Evolutionary conservation across 2,888 invertebrate genomes (phyloP).

Genomic region (Matsumyia berberina): DNA sequence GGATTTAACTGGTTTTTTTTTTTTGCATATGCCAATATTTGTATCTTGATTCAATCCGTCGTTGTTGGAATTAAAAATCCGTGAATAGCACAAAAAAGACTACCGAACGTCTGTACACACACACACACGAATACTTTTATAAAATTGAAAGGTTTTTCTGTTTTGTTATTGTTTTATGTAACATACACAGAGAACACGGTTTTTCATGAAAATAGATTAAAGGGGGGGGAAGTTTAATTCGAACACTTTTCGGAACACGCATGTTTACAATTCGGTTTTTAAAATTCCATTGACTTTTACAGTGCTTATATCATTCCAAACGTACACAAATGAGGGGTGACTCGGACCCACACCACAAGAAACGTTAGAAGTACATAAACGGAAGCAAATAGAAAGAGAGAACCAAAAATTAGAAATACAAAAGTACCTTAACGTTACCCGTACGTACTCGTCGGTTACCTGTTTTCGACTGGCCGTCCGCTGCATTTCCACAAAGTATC

Average conservation of each 20-base stretch:
- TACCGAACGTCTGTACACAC: conserved; percentile 7
- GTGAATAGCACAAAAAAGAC: conserved; percentile 2
- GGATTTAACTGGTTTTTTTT: conserved; percentile 10
- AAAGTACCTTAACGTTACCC: conserved; percentile 71
- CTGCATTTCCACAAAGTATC: conserved; percentile 66
- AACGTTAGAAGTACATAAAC: conserved; percentile 47
- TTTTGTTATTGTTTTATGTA: conserved; percentile 49
- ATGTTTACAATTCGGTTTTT: conserved; percentile 51
- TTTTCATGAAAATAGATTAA: conserved; percentile 17
- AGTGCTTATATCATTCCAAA: conserved; percentile 59
- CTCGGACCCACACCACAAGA: conserved; percentile 50
- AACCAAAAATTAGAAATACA: conserved; percentile 38
- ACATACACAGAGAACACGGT: conserved; percentile 11
- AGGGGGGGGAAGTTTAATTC: conserved; percentile 8
- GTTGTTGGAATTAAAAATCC: conserved; percentile 14
- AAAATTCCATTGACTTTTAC: conserved; percentile 44
- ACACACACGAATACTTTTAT: conserved; percentile 21
- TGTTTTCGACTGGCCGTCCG: conserved; percentile 72
- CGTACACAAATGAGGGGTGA: conserved; percentile 48
- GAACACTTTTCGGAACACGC: conserved; percentile 30
- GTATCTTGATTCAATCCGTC: conserved; percentile 5
- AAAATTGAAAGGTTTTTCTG: conserved; percentile 14
- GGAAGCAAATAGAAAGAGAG: conserved; percentile 29
- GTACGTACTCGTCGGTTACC: conserved; percentile 76
- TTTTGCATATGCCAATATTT: conserved; percentile 29